These are phyloP conservation scores for Coenonympha arcania DNA, from an alignment of 2,888 invertebrate genomes.

Conservation along the genomic window DNA sequence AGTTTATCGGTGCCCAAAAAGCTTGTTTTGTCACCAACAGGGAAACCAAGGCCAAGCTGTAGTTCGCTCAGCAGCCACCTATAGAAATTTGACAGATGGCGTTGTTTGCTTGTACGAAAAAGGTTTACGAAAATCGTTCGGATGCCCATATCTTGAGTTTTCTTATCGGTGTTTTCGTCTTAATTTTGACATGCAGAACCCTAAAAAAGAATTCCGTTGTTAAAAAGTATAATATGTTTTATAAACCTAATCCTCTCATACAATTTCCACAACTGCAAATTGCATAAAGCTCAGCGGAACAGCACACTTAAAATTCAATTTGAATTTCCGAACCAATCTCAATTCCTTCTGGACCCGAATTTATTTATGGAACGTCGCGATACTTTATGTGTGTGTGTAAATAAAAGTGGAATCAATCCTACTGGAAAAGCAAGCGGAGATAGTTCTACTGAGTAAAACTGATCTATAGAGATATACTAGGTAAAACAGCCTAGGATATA, in stretches of 20 bases:
- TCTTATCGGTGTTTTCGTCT: too few species aligned
- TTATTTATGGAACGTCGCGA: neutral
- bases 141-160: too few species aligned
- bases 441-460: slow-evolving; percentile 2
- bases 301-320: neutral
- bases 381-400: neutral
- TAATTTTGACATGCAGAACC: too few species aligned
- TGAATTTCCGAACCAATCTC: neutral
- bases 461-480: neutral
- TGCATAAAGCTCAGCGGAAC: neutral
- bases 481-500: neutral
- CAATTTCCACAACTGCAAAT: neutral
- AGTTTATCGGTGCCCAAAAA: too few species aligned
- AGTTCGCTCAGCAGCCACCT: too few species aligned
- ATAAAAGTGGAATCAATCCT: slow-evolving; percentile 3
- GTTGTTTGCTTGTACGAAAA: too few species aligned
- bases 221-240: neutral
- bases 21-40: too few species aligned
- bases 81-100: too few species aligned
- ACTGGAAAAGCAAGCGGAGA: too few species aligned
- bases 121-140: too few species aligned
- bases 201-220: neutral
- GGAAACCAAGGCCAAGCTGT: too few species aligned
- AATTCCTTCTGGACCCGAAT: neutral
- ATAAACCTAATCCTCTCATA: neutral